Evolutionary conservation across 2,888 invertebrate genomes (phyloP).

Genomic region (Pseudococcus viburni): DNA sequence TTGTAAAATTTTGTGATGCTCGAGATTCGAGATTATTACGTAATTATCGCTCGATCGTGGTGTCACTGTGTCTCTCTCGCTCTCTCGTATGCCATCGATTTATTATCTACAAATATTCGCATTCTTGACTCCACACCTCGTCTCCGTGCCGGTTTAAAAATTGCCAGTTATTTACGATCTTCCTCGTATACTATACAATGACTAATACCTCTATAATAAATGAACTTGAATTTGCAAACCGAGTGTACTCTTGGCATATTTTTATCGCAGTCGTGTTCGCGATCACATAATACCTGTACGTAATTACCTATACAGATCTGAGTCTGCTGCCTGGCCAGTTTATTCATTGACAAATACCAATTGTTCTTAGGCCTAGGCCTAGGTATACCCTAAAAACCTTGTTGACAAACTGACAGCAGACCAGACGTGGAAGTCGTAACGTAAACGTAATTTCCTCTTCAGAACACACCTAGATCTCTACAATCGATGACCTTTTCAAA

Average conservation of each 20-base stretch:
- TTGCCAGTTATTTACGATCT: constrained; percentile 4
- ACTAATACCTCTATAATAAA: constrained; percentile 18
- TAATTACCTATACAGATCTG: neutral
- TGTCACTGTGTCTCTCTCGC: too few species aligned
- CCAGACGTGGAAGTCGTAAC: neutral
- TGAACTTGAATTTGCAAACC: constrained; percentile 23
- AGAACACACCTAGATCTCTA: neutral
- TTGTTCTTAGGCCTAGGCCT: neutral
- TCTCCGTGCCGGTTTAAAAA: neutral
- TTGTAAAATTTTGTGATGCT: neutral
- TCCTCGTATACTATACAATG: constrained; percentile 4
- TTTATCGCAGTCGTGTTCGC: neutral
- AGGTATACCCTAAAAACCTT: neutral
- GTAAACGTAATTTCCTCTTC: neutral
- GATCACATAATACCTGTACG: neutral
- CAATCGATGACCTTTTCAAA: neutral
- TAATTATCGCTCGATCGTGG: neutral
- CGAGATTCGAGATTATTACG: neutral
- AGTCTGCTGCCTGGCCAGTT: neutral
- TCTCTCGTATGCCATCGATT: too few species aligned
- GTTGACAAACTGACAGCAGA: too few species aligned
- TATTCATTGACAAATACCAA: neutral
- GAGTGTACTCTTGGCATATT: constrained; percentile 13
- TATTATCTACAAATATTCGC: too few species aligned
- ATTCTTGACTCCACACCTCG: too few species aligned